Percentiles rank a stretch among this genome's conserved stretches.
Conservation (phyloP, 37 sponge, comb jelly and placozoan genomes). For the Diacarnus erythraeanus region DNA sequence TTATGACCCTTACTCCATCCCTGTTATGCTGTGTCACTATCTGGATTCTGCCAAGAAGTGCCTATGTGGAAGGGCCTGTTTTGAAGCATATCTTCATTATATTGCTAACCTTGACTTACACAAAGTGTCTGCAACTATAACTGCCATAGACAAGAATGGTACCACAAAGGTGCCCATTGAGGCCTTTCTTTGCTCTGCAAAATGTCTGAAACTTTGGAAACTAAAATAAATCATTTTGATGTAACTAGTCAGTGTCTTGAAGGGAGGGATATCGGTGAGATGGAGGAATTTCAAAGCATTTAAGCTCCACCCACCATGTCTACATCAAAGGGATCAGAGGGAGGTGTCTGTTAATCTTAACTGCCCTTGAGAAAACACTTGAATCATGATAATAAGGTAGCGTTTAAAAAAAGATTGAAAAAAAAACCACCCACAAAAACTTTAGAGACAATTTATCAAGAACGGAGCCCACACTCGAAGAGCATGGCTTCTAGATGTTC, state of each 20-base stretch:
- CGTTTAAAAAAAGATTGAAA: too few relatives aligned
- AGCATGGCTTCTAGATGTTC: conserved; percentile 51
- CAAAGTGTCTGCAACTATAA: conserved; percentile 72
- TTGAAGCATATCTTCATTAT: conserved; percentile 71
- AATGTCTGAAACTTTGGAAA: conserved; percentile 78
- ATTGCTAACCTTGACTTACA: conserved; percentile 65
- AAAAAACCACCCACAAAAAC: too few relatives aligned
- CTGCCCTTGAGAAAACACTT: too few relatives aligned
- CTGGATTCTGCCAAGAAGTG: conserved; percentile 80
- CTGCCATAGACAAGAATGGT: conserved; percentile 66
- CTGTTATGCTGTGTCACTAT: conserved; percentile 76
- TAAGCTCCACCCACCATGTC: too few relatives aligned
- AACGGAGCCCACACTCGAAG: conserved; percentile 29
- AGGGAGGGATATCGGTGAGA: too few relatives aligned
- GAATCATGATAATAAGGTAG: too few relatives aligned
- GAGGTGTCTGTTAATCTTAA: too few relatives aligned
- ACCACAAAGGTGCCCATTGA: conserved; percentile 61
- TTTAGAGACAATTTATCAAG: too few relatives aligned
- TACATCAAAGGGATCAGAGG: too few relatives aligned
- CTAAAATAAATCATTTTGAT: background rate
- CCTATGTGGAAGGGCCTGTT: conserved; percentile 78
- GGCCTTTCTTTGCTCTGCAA: conserved; percentile 77
- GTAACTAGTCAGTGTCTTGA: background rate
- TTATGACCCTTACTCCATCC: conserved; percentile 61
- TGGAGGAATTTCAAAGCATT: too few relatives aligned